phyloP scores from a whole-genome alignment of 2,113 vertebrate genomes.

The Pterophyllum scalare region DNA sequence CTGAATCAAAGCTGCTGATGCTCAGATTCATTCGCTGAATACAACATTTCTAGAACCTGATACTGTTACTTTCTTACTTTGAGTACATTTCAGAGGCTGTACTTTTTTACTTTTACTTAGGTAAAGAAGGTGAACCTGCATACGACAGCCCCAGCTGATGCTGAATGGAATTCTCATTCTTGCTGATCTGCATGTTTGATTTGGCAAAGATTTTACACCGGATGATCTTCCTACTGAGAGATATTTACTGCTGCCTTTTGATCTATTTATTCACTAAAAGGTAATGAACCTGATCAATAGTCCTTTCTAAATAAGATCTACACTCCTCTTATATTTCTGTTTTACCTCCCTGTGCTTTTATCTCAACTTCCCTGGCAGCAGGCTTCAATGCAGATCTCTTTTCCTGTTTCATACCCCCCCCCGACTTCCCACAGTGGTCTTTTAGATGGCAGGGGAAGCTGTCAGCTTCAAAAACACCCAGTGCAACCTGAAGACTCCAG shows the following conservation, averaged over 20 bases:
- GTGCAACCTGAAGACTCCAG: conserved; percentile 65
- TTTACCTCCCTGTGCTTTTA: conserved; percentile 56
- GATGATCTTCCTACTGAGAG: no score
- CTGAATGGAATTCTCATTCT: no score
- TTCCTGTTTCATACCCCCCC: no score
- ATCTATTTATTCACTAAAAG: conserved; percentile 31
- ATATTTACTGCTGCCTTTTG: background rate
- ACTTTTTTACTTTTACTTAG: no score
- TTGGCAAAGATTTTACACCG: background rate
- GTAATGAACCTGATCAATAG: conserved; percentile 14
- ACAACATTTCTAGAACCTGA: no score
- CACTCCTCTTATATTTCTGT: conserved; percentile 37
- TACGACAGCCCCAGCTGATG: no score
- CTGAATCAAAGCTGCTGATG: no score
- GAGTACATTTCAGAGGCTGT: no score
- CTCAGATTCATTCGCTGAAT: no score
- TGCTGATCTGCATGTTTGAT: background rate
- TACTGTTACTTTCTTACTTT: no score
- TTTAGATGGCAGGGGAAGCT: conserved; percentile 69
- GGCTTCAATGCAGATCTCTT: conserved; percentile 41
- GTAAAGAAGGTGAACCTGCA: no score
- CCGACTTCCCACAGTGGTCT: conserved; percentile 55
- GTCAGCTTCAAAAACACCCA: conserved; percentile 70
- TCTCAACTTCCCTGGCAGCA: conserved; percentile 50
- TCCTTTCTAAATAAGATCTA: conserved; percentile 19